Evolutionary conservation across 2,113 vertebrate species (phyloP).

Genomic region (Saguinus midas): DNA sequence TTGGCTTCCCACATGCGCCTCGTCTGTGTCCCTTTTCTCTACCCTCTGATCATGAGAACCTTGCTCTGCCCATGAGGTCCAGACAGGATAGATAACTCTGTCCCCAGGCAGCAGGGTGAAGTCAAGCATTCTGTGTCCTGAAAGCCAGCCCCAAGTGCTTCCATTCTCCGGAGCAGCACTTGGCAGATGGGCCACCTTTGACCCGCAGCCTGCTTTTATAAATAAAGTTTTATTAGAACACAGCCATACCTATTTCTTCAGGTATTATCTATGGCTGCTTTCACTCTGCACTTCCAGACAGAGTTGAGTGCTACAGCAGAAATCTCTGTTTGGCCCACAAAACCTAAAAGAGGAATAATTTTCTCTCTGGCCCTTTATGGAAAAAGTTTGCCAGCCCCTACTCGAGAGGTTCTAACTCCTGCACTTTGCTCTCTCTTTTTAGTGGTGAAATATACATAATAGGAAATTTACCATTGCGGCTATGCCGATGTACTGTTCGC

Average conservation of each 20-base stretch:
- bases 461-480: neutral
- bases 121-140: neutral
- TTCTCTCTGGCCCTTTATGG: neutral
- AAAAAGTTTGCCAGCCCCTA: neutral
- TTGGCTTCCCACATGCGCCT: neutral
- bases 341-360: neutral
- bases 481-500: neutral
- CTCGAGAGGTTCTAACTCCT: neutral
- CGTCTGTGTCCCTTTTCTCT: neutral
- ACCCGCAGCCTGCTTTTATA: conserved; percentile 38
- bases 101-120: neutral
- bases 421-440: neutral
- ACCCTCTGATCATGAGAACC: neutral
- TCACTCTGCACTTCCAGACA: neutral
- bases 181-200: neutral
- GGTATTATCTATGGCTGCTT: neutral
- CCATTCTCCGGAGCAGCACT: neutral
- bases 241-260: neutral
- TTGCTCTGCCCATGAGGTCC: neutral
- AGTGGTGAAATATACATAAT: neutral
- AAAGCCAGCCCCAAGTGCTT: neutral
- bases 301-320: neutral
- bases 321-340: neutral
- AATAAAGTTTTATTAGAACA: conserved; percentile 74
- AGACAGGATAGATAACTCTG: neutral